These are phyloP conservation scores for Rallus crepitans DNA, from an alignment of 2,797 vertebrate species.

Conservation along the genomic window DNA sequence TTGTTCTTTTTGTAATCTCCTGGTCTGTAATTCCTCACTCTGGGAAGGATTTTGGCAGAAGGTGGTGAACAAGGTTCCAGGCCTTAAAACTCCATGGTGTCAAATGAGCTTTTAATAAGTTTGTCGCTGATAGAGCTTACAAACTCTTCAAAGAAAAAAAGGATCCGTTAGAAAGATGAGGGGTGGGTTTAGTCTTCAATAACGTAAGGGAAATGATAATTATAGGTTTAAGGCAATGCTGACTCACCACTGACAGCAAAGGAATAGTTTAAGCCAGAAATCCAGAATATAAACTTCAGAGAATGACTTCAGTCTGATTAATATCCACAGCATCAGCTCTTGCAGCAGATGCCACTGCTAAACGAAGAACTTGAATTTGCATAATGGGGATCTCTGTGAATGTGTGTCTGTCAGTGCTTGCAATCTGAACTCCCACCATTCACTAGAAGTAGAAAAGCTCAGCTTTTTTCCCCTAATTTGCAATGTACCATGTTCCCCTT, in stretches of 20 bases:
- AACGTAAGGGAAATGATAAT: not conserved
- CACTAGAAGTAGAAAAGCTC: not conserved
- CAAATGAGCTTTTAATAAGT: conserved; percentile 7
- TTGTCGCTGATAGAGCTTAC: not conserved
- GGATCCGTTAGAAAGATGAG: not conserved
- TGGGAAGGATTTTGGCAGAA: not conserved
- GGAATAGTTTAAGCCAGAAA: not conserved
- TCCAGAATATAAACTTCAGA: conserved; percentile 17
- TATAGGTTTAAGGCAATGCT: conserved; percentile 16
- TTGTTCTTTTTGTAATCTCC: not conserved
- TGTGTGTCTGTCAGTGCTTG: not conserved
- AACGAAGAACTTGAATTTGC: not conserved
- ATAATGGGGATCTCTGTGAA: not conserved
- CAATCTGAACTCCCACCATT: not conserved
- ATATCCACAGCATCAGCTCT: not conserved
- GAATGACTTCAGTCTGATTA: not conserved
- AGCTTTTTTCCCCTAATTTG: not conserved
- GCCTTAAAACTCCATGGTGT: not conserved
- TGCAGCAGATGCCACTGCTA: not conserved
- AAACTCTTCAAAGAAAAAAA: conserved; percentile 45
- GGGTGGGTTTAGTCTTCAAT: not conserved
- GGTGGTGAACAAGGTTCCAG: not conserved
- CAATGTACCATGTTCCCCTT: not conserved
- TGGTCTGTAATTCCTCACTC: not conserved
- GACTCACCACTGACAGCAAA: conserved; percentile 37